Conservation (phyloP, 2,888 invertebrate genomes). For the Oscheius onirici region DNA sequence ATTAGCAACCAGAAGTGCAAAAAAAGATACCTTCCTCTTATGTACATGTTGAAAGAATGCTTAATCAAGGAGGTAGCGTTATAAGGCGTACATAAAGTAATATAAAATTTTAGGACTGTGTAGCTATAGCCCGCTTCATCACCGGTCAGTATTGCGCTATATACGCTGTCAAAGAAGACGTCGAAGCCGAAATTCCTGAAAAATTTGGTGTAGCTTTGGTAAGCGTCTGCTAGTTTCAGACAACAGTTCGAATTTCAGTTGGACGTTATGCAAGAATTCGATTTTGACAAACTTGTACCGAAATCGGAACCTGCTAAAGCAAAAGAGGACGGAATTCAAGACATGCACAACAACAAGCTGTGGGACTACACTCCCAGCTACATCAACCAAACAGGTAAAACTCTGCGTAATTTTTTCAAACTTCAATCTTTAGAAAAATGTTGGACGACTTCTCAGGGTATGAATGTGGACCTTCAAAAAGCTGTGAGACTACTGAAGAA, state of each 20-base stretch:
- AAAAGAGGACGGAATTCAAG: too few species aligned
- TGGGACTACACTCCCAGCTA: conserved; percentile 6
- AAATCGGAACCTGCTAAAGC: too few species aligned
- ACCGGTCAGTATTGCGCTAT: conserved; percentile 19
- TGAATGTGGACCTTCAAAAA: conserved; percentile 28
- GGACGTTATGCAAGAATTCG: not conserved
- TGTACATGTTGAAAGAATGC: conserved; percentile 5
- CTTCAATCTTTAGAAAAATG: not conserved
- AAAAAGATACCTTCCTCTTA: not conserved
- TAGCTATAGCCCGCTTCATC: conserved; percentile 11
- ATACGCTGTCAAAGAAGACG: not conserved
- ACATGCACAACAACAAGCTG: not conserved
- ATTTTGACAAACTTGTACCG: conserved; percentile 4
- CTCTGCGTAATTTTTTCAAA: not conserved
- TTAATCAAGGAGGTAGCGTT: not conserved
- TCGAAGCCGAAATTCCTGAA: not conserved
- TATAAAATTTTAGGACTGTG: conserved; percentile 8
- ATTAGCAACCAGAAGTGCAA: conserved; percentile 2
- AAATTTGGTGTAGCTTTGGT: conserved; percentile 14
- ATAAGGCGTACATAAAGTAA: not conserved
- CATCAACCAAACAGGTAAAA: not conserved
- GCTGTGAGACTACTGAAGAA: conserved; percentile 12
- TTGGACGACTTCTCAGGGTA: conserved; percentile 10
- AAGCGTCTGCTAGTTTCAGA: not conserved
- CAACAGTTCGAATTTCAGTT: not conserved